Base-by-base conservation (phyloP, 2,113 vertebrate species). In the Atherinomorus stipes region DNA sequence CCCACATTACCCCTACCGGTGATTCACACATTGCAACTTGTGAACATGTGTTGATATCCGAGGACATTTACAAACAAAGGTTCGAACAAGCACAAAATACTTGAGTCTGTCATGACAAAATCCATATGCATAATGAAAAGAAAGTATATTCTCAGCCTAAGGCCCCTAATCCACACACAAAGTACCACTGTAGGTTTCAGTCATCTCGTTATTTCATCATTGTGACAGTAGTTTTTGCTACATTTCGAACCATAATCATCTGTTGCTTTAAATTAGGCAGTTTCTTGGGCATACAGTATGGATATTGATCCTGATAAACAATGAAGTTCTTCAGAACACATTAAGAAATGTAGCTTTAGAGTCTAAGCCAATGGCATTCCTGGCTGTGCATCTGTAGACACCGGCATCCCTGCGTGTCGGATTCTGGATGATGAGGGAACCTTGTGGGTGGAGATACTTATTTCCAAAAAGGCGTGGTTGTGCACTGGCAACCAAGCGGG, bases 401-500 rank as follows among this genome's bases (percentile, higher is more conserved):
- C 97, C 97, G 0, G 93, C 74, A 52, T 99, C 97, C 25, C 83
- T 90, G 42, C 85, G 91, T 0, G 92, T 89, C 7, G 94, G 92
- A 26, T 95, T 96, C 85, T 97, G 96, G 61, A 99, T 94, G 68
- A 96, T 92, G 26, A 98, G 89, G 0, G 95, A 94, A 1, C 97
- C 97, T 80, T 96, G 95, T 0, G 96, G 95, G 51, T 98, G 95
- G 2, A 98, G 92, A 77, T 95, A 95, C 79, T 96, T 95, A 89
- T 97, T 96, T 40, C 96, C 96, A 28, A 94, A 95, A 1, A 96
- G 85, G 0, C 95, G 96, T 0, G 96, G 95, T 13, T 96, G 94
- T 1, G 90, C n/a, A 51, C 90, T 92, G 2, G 93, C 93, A 4
- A 86, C 91, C 79, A 99, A 71, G 12, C 90, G 93, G 0, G 90